Evolutionary conservation across 37 sponge, comb jelly and placozoan genomes (phyloP).

Genomic region (Chondrosia reniformis): DNA sequence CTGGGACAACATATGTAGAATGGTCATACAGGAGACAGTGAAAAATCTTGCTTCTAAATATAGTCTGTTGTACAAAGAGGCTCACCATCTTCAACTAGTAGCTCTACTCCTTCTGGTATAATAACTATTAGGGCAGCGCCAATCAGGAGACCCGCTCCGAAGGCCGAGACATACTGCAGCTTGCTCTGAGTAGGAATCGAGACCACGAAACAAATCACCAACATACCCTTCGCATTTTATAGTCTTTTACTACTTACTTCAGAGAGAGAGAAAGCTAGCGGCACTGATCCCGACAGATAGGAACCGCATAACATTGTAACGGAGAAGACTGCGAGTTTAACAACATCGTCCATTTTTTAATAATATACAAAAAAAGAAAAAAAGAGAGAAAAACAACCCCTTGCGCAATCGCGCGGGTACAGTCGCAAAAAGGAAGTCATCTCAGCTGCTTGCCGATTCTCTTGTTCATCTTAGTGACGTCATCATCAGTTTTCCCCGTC

Average conservation of each 20-base stretch:
- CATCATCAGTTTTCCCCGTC: neutral
- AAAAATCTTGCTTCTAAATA: too few relatives aligned
- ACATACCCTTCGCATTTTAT: neutral
- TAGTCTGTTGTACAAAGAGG: neutral
- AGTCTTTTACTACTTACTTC: conserved; percentile 59
- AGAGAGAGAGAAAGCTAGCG: conserved; percentile 79
- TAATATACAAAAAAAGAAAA: neutral
- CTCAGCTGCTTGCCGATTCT: conserved; percentile 1
- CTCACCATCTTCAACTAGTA: conserved; percentile 49
- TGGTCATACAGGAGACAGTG: too few relatives aligned
- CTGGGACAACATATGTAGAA: too few relatives aligned
- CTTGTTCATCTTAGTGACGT: neutral
- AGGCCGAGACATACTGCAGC: conserved; percentile 69
- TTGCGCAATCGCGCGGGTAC: too few relatives aligned
- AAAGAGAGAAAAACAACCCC: too few relatives aligned
- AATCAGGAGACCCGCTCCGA: conserved; percentile 95
- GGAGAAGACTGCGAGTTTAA: conserved; percentile 62
- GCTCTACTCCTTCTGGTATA: conserved; percentile 95
- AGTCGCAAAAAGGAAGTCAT: too few relatives aligned
- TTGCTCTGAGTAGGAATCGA: conserved; percentile 38
- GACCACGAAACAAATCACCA: neutral
- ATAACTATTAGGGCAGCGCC: conserved; percentile 98
- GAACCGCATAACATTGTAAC: conserved; percentile 91
- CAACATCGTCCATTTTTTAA: conserved; percentile 71
- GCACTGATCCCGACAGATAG: conserved; percentile 87